phyloP scores from a whole-genome alignment of 1,140 invertebrate species.

The Nasonia vitripennis region DNA sequence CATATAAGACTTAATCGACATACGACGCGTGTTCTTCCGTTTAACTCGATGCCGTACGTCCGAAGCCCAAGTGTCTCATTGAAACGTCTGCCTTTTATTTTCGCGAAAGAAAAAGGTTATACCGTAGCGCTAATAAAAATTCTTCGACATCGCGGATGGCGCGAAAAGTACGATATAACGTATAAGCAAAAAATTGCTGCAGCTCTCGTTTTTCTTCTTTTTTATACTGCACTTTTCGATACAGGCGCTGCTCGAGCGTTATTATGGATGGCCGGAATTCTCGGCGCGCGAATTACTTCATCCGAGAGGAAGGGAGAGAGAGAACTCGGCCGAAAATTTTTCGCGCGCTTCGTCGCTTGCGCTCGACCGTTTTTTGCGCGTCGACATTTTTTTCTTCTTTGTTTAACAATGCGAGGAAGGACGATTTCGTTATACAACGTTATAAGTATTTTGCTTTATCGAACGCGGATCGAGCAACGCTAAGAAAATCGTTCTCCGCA shows the following conservation, averaged over 20 bases:
- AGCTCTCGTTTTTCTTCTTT: slow-evolving; percentile 13
- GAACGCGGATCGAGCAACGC: too few relatives aligned
- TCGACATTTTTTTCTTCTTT: not conserved
- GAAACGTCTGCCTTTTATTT: not conserved
- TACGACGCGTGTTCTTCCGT: not conserved
- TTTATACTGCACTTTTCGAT: not conserved
- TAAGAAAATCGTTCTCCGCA: not conserved
- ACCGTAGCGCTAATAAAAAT: not conserved
- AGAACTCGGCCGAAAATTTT: slow-evolving; percentile 35
- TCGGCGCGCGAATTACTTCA: slow-evolving; percentile 36
- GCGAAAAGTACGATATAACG: slow-evolving; percentile 19
- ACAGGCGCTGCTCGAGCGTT: not conserved
- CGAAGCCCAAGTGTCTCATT: not conserved
- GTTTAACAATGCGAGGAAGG: too few relatives aligned
- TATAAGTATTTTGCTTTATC: too few relatives aligned
- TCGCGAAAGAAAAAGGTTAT: not conserved
- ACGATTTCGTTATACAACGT: too few relatives aligned
- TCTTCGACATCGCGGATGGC: not conserved
- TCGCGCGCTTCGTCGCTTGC: not conserved
- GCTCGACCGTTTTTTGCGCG: not conserved
- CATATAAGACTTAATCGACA: slow-evolving; percentile 1
- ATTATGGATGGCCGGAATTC: slow-evolving; percentile 23
- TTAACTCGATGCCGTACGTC: not conserved
- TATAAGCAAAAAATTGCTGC: slow-evolving; percentile 32
- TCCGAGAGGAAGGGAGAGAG: not conserved